phyloP scores from a whole-genome alignment of 2,888 invertebrate genomes.

The Pristionchus maxplancki region DNA sequence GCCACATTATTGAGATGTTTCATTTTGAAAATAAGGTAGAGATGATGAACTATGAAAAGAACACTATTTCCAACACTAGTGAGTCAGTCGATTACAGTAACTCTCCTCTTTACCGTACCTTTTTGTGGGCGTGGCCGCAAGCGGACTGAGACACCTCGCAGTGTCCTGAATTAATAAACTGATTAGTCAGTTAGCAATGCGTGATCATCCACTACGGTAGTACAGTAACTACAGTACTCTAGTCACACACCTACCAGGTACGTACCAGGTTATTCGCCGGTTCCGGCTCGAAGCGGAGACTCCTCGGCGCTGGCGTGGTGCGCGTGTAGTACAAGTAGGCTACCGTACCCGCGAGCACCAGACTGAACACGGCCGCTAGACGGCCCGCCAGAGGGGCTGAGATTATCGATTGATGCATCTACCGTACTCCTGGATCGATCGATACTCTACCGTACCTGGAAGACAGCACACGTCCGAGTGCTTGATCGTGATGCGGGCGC shows the following conservation, averaged over 20 bases:
- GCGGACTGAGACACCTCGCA: not conserved
- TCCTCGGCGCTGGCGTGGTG: not conserved
- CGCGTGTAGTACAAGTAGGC: conserved; percentile 1
- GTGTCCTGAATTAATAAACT: conserved; percentile 3
- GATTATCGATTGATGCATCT: not conserved
- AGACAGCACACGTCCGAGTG: conserved; percentile 29
- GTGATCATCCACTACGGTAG: not conserved
- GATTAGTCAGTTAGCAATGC: not conserved
- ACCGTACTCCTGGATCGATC: not conserved
- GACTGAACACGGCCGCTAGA: not conserved
- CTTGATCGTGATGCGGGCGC: not conserved
- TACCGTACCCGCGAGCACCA: conserved; percentile 36
- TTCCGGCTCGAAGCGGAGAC: conserved; percentile 32
- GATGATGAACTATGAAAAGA: no score
- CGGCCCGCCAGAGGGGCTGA: not conserved
- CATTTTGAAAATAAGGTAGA: no score
- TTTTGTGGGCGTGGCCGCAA: not conserved
- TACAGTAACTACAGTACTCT: not conserved
- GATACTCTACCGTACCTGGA: not conserved
- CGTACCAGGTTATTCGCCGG: conserved; percentile 27
- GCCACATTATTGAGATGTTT: no score
- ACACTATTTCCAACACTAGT: no score
- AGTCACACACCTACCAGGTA: not conserved
- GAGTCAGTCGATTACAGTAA: no score
- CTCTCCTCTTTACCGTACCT: not conserved